A percentile compares a stretch with the other conserved stretches of the same genome.
Conservation (phyloP, 2,888 invertebrate species). For the Matsumyia berberina region DNA sequence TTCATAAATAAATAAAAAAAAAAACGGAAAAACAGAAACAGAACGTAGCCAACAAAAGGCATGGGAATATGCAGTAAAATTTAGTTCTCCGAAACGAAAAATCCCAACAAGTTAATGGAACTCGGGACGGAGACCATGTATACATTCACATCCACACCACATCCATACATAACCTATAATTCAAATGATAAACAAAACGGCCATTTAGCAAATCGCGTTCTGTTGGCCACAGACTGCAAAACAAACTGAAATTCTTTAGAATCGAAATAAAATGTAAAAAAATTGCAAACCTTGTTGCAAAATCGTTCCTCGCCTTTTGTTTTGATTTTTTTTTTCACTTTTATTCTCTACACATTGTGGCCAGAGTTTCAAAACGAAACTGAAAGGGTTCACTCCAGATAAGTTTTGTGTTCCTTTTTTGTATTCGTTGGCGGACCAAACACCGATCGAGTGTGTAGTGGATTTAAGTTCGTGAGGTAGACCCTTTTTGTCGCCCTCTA, state of each 20-base stretch:
- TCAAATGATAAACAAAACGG: conserved; percentile 72
- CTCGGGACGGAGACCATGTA: conserved; percentile 12
- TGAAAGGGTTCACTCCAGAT: conserved; percentile 63
- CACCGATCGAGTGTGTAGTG: conserved; percentile 45
- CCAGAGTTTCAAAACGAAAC: conserved; percentile 55
- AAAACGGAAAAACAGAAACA: neutral
- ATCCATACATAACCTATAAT: conserved; percentile 44
- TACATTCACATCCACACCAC: neutral
- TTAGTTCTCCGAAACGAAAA: conserved; percentile 45
- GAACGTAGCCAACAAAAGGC: neutral
- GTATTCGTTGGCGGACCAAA: conserved; percentile 24
- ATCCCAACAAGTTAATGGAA: conserved; percentile 21
- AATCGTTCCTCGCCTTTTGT: conserved; percentile 50
- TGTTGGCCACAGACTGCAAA: conserved; percentile 43
- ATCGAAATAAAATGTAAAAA: conserved; percentile 40
- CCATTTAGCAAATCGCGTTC: conserved; percentile 68
- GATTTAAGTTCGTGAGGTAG: conserved; percentile 58
- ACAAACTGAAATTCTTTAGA: conserved; percentile 63
- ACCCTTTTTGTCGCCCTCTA: conserved; percentile 67
- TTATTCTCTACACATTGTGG: conserved; percentile 31
- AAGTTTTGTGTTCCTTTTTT: conserved; percentile 15
- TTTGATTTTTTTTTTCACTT: conserved; percentile 34
- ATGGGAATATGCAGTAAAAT: conserved; percentile 36
- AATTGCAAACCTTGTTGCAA: conserved; percentile 49
- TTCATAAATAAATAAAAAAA: neutral